Evolutionary conservation across 1,140 invertebrate species (phyloP).

Genomic region (Diorhabda elongata): DNA sequence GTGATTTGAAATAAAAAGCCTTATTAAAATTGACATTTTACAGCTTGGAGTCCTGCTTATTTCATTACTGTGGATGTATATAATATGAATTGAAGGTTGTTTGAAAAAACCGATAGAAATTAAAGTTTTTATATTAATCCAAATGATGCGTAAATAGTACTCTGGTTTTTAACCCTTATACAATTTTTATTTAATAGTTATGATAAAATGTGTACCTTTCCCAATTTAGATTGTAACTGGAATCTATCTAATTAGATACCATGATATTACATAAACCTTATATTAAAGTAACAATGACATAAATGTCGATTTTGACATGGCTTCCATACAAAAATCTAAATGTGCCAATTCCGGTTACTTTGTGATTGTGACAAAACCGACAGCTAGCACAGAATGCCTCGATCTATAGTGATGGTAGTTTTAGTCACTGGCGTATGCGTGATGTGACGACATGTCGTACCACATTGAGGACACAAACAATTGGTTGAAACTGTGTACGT

Average conservation of each 20-base stretch:
- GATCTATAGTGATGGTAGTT: conserved; percentile 45
- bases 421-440: conserved; percentile 44
- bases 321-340: background rate
- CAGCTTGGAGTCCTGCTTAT: too few relatives aligned
- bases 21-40: too few relatives aligned
- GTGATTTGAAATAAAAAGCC: too few relatives aligned
- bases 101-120: too few relatives aligned
- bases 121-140: too few relatives aligned
- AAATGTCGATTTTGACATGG: background rate
- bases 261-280: background rate
- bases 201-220: too few relatives aligned
- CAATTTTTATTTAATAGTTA: too few relatives aligned
- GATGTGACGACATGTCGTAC: conserved; percentile 44
- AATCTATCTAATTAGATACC: background rate
- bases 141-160: too few relatives aligned
- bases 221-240: too few relatives aligned
- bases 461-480: conserved; percentile 47
- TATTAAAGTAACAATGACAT: background rate
- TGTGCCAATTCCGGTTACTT: conserved; percentile 1
- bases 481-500: conserved; percentile 41
- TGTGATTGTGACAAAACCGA: background rate
- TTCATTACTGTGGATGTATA: too few relatives aligned
- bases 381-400: conserved; percentile 46
- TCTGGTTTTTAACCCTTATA: too few relatives aligned
- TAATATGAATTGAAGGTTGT: too few relatives aligned